Conservation (phyloP, 1,140 invertebrate species). For the Triops longicaudatus region DNA sequence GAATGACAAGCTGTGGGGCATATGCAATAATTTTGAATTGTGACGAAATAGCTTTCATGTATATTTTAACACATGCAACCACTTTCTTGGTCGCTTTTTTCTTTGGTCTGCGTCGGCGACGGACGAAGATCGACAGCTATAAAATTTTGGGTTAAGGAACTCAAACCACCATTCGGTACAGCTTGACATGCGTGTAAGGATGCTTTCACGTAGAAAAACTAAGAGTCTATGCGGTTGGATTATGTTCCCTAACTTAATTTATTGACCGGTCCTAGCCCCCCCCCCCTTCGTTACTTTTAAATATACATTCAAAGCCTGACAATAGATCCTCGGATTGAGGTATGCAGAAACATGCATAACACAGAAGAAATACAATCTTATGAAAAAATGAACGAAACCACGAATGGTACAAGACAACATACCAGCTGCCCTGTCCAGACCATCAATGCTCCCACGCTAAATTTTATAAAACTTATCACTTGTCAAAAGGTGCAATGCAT, state of each 20-base stretch:
- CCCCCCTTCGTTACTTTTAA: neutral
- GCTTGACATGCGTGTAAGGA: conserved; percentile 27
- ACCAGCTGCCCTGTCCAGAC: neutral
- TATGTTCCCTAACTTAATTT: conserved; percentile 16
- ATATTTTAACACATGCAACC: conserved; percentile 63
- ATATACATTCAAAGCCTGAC: conserved; percentile 12
- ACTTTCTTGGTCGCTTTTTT: conserved; percentile 63
- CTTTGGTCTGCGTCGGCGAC: conserved; percentile 56
- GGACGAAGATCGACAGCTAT: conserved; percentile 68
- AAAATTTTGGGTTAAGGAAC: conserved; percentile 42
- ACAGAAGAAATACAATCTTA: neutral
- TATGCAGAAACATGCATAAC: neutral
- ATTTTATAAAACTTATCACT: conserved; percentile 4
- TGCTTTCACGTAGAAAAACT: conserved; percentile 35
- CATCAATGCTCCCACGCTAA: neutral
- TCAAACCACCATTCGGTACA: conserved; percentile 31
- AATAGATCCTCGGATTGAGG: neutral
- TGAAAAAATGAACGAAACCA: neutral
- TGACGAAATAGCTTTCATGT: neutral
- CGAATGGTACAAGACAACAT: neutral
- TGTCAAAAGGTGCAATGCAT: conserved; percentile 6
- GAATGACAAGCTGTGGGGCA: neutral
- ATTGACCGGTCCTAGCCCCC: neutral
- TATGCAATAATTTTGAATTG: neutral
- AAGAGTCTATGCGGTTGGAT: conserved; percentile 26